Evolutionary conservation across 2,888 invertebrate genomes (phyloP).

Genomic region (Acanthopleura granulata): DNA sequence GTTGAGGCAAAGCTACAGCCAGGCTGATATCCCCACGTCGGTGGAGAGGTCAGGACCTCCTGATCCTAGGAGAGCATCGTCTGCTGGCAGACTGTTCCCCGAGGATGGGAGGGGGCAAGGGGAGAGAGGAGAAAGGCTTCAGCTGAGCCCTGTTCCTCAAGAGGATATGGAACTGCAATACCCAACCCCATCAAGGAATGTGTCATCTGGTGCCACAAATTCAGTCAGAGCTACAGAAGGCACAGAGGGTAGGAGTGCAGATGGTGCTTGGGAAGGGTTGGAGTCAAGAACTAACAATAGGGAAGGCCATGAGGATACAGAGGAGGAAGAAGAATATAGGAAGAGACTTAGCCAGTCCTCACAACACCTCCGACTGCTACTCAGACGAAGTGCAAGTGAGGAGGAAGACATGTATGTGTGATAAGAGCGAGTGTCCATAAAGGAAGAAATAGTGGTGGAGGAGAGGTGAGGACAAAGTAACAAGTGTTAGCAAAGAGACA

Average conservation of each 20-base stretch:
- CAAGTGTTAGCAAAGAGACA: no score
- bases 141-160: no score
- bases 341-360: slow-evolving; percentile 3
- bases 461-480: no score
- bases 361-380: neutral
- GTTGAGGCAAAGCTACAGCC: neutral
- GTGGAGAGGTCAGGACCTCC: neutral
- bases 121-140: no score
- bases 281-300: neutral
- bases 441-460: no score
- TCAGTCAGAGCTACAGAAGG: no score
- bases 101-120: neutral
- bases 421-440: neutral
- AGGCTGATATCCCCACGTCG: neutral
- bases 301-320: neutral
- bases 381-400: neutral
- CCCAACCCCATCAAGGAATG: no score
- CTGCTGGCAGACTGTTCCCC: neutral
- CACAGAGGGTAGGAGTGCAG: no score
- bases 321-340: slow-evolving; percentile 9
- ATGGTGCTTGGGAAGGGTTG: no score
- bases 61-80: slow-evolving; percentile 1
- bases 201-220: no score
- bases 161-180: no score
- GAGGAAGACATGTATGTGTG: slow-evolving; percentile 15